Base-by-base conservation (phyloP, 1,140 invertebrate genomes). In the Drosophila subpulchrella region DNA sequence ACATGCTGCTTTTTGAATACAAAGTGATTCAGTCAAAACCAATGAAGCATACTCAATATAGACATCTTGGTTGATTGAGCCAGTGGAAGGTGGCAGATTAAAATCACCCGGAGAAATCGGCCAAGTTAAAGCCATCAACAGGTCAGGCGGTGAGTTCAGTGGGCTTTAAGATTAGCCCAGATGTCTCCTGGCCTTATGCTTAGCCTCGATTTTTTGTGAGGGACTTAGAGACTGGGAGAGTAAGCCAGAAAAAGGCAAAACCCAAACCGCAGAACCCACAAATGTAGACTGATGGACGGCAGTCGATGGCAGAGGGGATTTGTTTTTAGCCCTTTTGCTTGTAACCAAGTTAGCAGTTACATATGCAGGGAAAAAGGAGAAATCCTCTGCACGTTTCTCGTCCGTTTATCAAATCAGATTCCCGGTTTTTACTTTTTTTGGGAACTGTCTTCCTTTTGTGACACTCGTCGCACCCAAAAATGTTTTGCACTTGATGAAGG, bases 401-500 rank as follows among this genome's bases (percentile, higher is more conserved):
- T 66, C 47, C 66, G 60, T 71, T 63, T 76, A 61, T 78, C 78
- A 81, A 81, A 74, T 81, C 77, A 73, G 63, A 44, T 53, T 57
- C 32, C 32, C 32, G 32, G 32, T 34, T 34, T 34, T 34, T 34
- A 6, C 32, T 34, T 34, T 56, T 63, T 56, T 20, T 44, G 13
- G 44, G 20, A n/a, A 32, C 39, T 59, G 50, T 54, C 55, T 47
- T 79, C 68, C 59, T 63, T 80, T 86, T 81, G 84, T 58, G 82
- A 68, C 77, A 81, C 50, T 84, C 54, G 60, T 73, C 68, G 63
- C 55, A 63, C 63, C 71, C 65, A 63, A 85, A 86, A 86, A 82
- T 81, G 82, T 86, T 84, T 75, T 84, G 63, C 46, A 85, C 60
- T 76, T 82, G 66, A 83, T 88, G 83, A 88, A 88, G 82, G 82